A percentile compares a stretch with the other conserved stretches of the same genome.
Conservation (phyloP, 2,888 invertebrate species). For the Marasmarcha lunaedactyla region DNA sequence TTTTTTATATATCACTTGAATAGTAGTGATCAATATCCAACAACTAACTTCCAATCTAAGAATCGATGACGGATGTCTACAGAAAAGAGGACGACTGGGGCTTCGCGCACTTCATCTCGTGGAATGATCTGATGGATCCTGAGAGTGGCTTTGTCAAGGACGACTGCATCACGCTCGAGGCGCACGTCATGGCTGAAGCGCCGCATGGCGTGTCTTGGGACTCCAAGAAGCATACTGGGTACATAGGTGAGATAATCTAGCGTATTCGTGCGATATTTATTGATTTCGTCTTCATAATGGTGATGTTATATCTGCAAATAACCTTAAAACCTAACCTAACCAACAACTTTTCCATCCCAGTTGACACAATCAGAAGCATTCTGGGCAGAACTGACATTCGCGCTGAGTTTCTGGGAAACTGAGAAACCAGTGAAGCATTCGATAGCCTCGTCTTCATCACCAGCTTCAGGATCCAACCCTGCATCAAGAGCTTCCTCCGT, state of each 20-base stretch:
- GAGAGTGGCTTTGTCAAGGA: slow-evolving; percentile 94
- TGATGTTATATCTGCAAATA: too few species aligned
- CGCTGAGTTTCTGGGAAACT: slow-evolving; percentile 77
- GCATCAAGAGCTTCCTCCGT: slow-evolving; percentile 52
- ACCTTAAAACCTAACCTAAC: too few species aligned
- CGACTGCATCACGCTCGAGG: slow-evolving; percentile 91
- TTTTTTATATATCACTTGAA: too few species aligned
- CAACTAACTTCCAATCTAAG: not conserved
- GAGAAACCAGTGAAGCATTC: slow-evolving; percentile 76
- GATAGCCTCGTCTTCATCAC: slow-evolving; percentile 38
- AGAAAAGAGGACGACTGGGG: slow-evolving; percentile 91
- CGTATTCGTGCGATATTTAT: too few species aligned
- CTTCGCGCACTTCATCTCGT: slow-evolving; percentile 96
- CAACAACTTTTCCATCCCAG: too few species aligned
- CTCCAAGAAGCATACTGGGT: slow-evolving; percentile 96
- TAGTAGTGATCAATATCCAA: not conserved
- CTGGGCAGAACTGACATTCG: slow-evolving; percentile 77
- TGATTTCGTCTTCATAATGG: too few species aligned
- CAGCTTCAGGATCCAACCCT: slow-evolving; percentile 24
- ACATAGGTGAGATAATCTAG: slow-evolving; percentile 73
- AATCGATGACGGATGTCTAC: slow-evolving; percentile 11
- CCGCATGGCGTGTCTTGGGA: slow-evolving; percentile 98
- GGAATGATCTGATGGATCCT: slow-evolving; percentile 93
- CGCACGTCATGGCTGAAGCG: slow-evolving; percentile 88
- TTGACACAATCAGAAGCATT: slow-evolving; percentile 78